Percentiles rank a stretch among this genome's conserved stretches.
Conservation (phyloP, 92 coral and sea anemone species). For the Micromussa lordhowensis region DNA sequence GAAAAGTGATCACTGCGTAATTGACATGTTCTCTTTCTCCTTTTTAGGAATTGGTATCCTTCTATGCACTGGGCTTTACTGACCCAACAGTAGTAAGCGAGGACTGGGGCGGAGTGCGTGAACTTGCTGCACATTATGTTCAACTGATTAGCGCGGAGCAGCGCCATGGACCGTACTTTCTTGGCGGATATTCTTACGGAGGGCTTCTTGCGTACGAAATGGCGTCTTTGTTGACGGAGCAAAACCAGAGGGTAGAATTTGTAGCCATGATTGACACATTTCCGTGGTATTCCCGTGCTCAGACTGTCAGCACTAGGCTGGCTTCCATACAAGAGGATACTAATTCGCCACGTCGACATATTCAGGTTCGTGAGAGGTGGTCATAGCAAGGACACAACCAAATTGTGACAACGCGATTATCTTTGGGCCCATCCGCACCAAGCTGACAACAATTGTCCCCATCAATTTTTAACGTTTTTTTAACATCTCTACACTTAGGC, state of each 20-base stretch:
- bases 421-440: too few relatives aligned
- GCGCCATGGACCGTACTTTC: slow-evolving; percentile 79
- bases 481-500: too few relatives aligned
- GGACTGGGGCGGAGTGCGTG: slow-evolving; percentile 71
- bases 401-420: too few relatives aligned
- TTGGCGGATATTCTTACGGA: slow-evolving; percentile 78
- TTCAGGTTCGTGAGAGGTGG: slow-evolving; percentile 23
- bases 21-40: background rate
- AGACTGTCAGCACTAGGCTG: slow-evolving; percentile 18
- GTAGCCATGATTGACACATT: slow-evolving; percentile 56
- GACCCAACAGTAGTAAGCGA: slow-evolving; percentile 62
- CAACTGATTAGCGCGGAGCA: slow-evolving; percentile 59
- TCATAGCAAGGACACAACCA: too few relatives aligned
- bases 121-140: slow-evolving; percentile 71
- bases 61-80: slow-evolving; percentile 73
- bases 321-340: slow-evolving; percentile 12
- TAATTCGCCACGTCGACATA: background rate
- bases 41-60: slow-evolving; percentile 58
- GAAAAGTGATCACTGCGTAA: background rate
- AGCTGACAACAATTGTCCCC: too few relatives aligned
- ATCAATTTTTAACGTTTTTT: too few relatives aligned
- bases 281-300: slow-evolving; percentile 33
- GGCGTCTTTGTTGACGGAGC: slow-evolving; percentile 30
- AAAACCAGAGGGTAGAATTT: slow-evolving; percentile 37
- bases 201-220: slow-evolving; percentile 69